Evolutionary conservation across 2,113 vertebrate species (phyloP).

Genomic region (Hypocryptadius cinnamomeus): DNA sequence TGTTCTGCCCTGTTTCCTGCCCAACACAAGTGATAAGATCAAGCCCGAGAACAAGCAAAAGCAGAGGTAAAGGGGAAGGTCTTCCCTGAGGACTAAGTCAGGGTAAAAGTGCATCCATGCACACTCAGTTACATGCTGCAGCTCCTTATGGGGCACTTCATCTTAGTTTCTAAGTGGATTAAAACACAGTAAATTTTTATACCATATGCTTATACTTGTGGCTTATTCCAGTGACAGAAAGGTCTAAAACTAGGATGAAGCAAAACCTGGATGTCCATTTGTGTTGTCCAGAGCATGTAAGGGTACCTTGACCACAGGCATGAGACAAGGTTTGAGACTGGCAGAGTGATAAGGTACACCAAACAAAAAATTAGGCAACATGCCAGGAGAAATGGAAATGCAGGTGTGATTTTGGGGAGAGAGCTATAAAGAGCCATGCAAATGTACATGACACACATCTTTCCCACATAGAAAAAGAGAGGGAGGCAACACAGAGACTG

Average conservation of each 20-base stretch:
- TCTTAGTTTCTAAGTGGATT: neutral
- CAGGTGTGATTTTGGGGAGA: neutral
- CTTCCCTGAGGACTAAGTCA: neutral
- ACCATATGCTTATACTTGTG: neutral
- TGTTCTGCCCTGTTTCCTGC: neutral
- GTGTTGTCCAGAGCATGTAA: accelerated
- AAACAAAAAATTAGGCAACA: neutral
- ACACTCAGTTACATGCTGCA: neutral
- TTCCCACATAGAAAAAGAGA: neutral
- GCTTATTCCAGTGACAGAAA: neutral
- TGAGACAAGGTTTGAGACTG: neutral
- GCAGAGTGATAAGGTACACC: neutral
- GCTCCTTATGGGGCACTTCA: neutral
- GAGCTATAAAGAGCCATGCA: neutral
- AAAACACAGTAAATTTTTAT: neutral
- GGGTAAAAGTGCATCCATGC: neutral
- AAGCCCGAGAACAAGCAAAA: neutral
- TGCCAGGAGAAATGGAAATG: neutral
- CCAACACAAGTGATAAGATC: neutral
- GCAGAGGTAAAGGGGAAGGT: neutral
- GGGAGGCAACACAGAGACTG: neutral
- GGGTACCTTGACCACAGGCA: neutral
- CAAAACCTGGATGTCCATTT: neutral
- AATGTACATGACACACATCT: neutral
- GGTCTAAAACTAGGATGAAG: neutral